These are phyloP conservation scores for Cliona cf. orientalis DNA, from an alignment of 37 sponge, comb jelly and placozoan species.

Conservation along the genomic window DNA sequence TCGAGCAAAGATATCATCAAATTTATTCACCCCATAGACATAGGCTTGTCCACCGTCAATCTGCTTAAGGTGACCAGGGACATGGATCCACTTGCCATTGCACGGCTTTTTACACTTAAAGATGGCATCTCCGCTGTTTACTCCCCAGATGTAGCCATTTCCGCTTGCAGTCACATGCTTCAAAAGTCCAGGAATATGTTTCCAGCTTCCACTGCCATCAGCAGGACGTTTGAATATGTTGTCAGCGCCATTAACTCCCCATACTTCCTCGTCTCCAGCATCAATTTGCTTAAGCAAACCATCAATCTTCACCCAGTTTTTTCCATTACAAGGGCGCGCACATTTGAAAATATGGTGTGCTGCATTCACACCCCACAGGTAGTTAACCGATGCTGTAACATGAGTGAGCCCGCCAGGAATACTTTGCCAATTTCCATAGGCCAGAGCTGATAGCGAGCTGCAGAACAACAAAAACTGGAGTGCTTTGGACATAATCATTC, in stretches of 20 bases:
- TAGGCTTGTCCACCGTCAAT: constrained; percentile 56
- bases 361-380: constrained; percentile 62
- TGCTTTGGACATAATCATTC: too few relatives aligned
- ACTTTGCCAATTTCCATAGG: constrained; percentile 13
- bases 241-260: constrained; percentile 47
- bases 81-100: constrained; percentile 34
- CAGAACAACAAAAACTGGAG: too few relatives aligned
- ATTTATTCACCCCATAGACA: constrained; percentile 46
- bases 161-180: constrained; percentile 75
- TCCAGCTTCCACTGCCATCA: constrained; percentile 67
- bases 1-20: constrained; percentile 22
- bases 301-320: constrained; percentile 13
- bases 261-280: constrained; percentile 51
- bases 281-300: constrained; percentile 57
- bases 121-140: constrained; percentile 21
- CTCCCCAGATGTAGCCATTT: constrained; percentile 81
- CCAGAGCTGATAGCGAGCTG: too few relatives aligned
- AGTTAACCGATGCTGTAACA: constrained; percentile 54
- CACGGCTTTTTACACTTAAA: constrained; percentile 81
- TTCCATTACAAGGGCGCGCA: constrained; percentile 28
- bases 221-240: constrained; percentile 30
- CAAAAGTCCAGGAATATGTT: constrained; percentile 20
- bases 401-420: constrained; percentile 66
- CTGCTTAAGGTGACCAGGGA: constrained; percentile 36
- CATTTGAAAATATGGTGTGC: constrained; percentile 48